These are phyloP conservation scores for Amia ocellicauda DNA, from an alignment of 2,113 vertebrate genomes.

Conservation along the genomic window DNA sequence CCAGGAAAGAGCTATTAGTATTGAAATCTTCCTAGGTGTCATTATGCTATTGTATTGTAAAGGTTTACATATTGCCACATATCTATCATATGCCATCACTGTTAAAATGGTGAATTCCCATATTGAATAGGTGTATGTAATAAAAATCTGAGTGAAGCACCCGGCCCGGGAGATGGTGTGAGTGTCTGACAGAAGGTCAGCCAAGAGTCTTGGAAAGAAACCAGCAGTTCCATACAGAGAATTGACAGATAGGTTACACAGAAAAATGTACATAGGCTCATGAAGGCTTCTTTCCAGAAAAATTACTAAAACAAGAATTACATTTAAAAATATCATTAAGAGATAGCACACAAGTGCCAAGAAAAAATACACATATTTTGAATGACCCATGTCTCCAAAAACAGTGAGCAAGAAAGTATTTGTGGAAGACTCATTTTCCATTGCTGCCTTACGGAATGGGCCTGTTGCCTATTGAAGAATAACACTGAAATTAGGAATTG, in stretches of 20 bases:
- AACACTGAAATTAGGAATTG: too few species aligned
- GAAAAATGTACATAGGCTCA: slow-evolving; percentile 58
- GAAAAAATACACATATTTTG: slow-evolving; percentile 31
- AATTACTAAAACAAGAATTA: slow-evolving; percentile 45
- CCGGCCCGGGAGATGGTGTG: slow-evolving; percentile 49
- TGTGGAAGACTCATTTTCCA: slow-evolving; percentile 28
- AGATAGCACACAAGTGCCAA: slow-evolving; percentile 34
- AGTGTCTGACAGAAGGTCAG: slow-evolving; percentile 37
- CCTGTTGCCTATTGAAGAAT: too few species aligned
- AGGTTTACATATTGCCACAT: slow-evolving; percentile 40
- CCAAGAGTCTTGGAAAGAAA: slow-evolving; percentile 60
- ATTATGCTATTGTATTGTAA: slow-evolving; percentile 37
- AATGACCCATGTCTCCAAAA: slow-evolving; percentile 19
- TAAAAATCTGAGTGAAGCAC: slow-evolving; percentile 55
- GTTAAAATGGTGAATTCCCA: slow-evolving; percentile 41
- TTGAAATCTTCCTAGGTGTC: slow-evolving; percentile 22
- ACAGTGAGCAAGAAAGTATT: slow-evolving; percentile 31
- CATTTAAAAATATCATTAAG: slow-evolving; percentile 46
- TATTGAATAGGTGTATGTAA: slow-evolving; percentile 42
- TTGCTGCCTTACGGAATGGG: too few species aligned
- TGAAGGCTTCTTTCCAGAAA: slow-evolving; percentile 39
- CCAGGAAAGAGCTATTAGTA: slow-evolving; percentile 22
- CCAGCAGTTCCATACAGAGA: slow-evolving; percentile 52
- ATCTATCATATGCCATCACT: slow-evolving; percentile 43
- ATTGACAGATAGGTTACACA: slow-evolving; percentile 58